Percentiles rank a stretch among this genome's conserved stretches.
Evolutionary conservation across 2,888 invertebrate genomes (phyloP).

Genomic region (Callyntrura sp.): DNA sequence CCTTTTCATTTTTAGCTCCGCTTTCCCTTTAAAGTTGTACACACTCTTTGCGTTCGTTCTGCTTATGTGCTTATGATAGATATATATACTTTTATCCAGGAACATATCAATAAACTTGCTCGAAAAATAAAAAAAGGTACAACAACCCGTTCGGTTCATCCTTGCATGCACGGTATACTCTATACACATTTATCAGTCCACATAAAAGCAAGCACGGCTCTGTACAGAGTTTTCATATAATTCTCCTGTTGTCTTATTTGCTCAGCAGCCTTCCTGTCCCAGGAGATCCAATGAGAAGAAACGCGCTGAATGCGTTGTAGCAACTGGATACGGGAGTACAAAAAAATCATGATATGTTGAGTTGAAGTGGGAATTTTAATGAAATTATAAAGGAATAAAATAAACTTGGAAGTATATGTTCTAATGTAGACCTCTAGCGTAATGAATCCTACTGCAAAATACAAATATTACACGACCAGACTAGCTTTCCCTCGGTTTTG

Average conservation of each 20-base stretch:
- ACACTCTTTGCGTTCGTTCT: background rate
- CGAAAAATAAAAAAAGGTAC: conserved; percentile 36
- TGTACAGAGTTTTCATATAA: conserved; percentile 26
- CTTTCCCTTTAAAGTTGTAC: conserved; percentile 12
- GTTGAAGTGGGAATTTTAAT: conserved; percentile 77
- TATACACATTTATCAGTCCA: background rate
- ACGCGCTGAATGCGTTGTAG: conserved; percentile 5
- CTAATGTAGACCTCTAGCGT: background rate
- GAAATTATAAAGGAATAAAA: conserved; percentile 76
- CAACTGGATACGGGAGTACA: background rate
- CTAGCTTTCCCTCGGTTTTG: no score
- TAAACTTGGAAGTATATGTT: conserved; percentile 51
- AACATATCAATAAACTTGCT: background rate
- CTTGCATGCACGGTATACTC: background rate
- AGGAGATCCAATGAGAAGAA: conserved; percentile 42
- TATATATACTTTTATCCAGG: background rate
- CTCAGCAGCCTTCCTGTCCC: conserved; percentile 49
- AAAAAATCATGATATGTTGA: conserved; percentile 63
- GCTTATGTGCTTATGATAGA: conserved; percentile 20
- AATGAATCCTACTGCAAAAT: background rate
- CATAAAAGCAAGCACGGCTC: conserved; percentile 17
- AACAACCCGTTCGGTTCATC: no score
- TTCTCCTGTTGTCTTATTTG: conserved; percentile 72
- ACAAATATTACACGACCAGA: background rate
- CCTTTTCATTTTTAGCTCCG: conserved; percentile 41